A percentile compares a stretch with the other conserved stretches of the same genome.
Evolutionary conservation across 1,140 invertebrate species (phyloP).

Genomic region (Lutraria rhynchaena): DNA sequence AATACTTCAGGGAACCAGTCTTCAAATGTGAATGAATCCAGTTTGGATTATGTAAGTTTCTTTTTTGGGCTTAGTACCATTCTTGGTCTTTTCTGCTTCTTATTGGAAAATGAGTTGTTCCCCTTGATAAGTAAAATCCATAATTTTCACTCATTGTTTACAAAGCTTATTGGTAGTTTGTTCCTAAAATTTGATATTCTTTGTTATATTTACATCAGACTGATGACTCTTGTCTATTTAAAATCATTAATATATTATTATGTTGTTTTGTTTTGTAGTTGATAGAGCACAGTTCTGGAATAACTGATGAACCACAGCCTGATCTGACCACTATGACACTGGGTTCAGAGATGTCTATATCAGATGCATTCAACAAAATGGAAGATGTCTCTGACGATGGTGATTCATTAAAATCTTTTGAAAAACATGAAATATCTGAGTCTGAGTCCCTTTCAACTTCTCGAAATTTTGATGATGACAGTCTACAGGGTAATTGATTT

Average conservation of each 20-base stretch:
- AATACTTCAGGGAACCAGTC: conserved; percentile 47
- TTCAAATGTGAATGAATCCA: conserved; percentile 39
- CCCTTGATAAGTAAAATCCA: no score
- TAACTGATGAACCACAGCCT: conserved; percentile 63
- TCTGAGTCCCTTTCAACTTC: conserved; percentile 15
- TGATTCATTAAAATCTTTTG: conserved; percentile 68
- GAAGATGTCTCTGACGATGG: conserved; percentile 46
- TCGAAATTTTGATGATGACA: conserved; percentile 39
- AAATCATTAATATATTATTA: no score
- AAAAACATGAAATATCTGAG: conserved; percentile 65
- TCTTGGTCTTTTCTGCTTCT: no score
- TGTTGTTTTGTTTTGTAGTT: no score
- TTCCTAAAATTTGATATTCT: no score
- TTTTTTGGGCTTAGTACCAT: no score
- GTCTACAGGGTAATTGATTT: conserved; percentile 10
- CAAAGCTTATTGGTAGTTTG: no score
- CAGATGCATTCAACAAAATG: conserved; percentile 53
- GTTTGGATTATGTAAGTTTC: conserved; percentile 58
- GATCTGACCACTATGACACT: conserved; percentile 62
- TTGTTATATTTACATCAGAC: no score
- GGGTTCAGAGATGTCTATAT: conserved; percentile 56
- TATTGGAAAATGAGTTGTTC: no score
- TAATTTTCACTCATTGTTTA: no score
- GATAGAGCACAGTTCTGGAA: conserved; percentile 60
- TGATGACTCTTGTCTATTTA: no score